These are phyloP conservation scores for Pagrus major DNA, from an alignment of 2,113 vertebrate genomes.

Conservation along the genomic window DNA sequence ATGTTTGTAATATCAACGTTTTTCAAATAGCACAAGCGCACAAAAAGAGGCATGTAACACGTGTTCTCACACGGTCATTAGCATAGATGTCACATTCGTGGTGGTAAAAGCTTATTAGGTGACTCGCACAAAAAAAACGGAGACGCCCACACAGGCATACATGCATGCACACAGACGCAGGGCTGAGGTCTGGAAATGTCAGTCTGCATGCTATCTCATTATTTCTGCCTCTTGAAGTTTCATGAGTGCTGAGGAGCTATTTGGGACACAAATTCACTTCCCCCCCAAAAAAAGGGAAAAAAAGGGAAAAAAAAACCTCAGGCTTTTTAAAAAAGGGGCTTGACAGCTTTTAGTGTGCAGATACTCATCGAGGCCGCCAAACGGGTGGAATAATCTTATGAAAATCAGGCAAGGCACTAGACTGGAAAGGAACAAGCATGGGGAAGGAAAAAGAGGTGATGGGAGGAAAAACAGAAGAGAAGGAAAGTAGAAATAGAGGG, in stretches of 20 bases:
- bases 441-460: slow-evolving; percentile 35
- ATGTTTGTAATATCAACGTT: slow-evolving; percentile 12
- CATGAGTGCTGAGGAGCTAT: slow-evolving; percentile 76
- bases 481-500: slow-evolving; percentile 37
- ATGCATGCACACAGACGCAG: slow-evolving; percentile 30
- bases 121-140: slow-evolving; percentile 10
- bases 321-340: slow-evolving; percentile 68
- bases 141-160: slow-evolving; percentile 47
- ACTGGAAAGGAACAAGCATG: slow-evolving; percentile 60
- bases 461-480: slow-evolving; percentile 3
- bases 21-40: not conserved
- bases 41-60: not conserved
- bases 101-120: slow-evolving; percentile 18
- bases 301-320: slow-evolving; percentile 45
- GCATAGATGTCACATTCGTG: slow-evolving; percentile 1
- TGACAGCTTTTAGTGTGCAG: slow-evolving; percentile 74
- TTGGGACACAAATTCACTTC: slow-evolving; percentile 73
- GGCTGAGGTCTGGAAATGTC: slow-evolving; percentile 74
- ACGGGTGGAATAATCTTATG: slow-evolving; percentile 78
- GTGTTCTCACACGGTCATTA: not conserved
- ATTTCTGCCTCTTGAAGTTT: slow-evolving; percentile 79
- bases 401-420: slow-evolving; percentile 74
- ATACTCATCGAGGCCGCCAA: slow-evolving; percentile 75
- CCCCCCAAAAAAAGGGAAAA: slow-evolving; percentile 46
- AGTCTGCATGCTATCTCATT: slow-evolving; percentile 76